Conservation (phyloP, 2,113 vertebrate species). For the Lynx canadensis region DNA sequence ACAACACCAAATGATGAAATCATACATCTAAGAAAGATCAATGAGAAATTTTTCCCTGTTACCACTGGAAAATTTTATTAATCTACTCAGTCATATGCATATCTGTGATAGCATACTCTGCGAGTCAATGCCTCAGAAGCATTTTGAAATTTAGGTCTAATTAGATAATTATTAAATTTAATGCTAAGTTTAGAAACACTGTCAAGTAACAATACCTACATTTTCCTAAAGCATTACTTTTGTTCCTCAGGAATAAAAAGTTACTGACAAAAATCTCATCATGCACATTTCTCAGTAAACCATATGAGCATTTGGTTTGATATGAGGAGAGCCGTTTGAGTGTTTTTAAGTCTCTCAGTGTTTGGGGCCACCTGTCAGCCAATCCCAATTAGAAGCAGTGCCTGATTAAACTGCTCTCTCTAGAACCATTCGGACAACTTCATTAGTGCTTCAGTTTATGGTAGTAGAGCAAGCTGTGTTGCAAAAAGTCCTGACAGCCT, state of each 20-base stretch:
- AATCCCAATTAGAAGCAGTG: slow-evolving; percentile 80
- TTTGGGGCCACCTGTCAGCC: slow-evolving; percentile 81
- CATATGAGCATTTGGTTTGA: slow-evolving; percentile 2
- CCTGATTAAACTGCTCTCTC: slow-evolving; percentile 83
- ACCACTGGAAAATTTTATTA: slow-evolving; percentile 67
- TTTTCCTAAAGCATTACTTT: slow-evolving; percentile 79
- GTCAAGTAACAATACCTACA: slow-evolving; percentile 52
- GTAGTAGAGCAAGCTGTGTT: slow-evolving; percentile 69
- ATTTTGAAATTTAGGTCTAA: slow-evolving; percentile 80
- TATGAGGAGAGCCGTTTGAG: neutral
- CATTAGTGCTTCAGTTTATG: slow-evolving; percentile 81
- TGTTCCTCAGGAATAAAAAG: slow-evolving; percentile 61
- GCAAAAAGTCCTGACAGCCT: slow-evolving; percentile 80
- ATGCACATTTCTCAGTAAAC: slow-evolving; percentile 54
- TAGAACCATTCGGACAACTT: slow-evolving; percentile 82
- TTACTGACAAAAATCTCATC: slow-evolving; percentile 75
- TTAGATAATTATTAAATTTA: slow-evolving; percentile 78
- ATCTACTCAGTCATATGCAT: slow-evolving; percentile 71
- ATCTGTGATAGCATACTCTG: slow-evolving; percentile 75
- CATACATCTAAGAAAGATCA: slow-evolving; percentile 49
- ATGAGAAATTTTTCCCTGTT: slow-evolving; percentile 29
- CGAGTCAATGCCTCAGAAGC: slow-evolving; percentile 19
- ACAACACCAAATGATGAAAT: slow-evolving; percentile 66
- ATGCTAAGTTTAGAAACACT: slow-evolving; percentile 67
- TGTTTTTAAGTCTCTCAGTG: slow-evolving; percentile 50